Conservation (phyloP, 2,797 vertebrate genomes). For the Alcedo quadribrachys region DNA sequence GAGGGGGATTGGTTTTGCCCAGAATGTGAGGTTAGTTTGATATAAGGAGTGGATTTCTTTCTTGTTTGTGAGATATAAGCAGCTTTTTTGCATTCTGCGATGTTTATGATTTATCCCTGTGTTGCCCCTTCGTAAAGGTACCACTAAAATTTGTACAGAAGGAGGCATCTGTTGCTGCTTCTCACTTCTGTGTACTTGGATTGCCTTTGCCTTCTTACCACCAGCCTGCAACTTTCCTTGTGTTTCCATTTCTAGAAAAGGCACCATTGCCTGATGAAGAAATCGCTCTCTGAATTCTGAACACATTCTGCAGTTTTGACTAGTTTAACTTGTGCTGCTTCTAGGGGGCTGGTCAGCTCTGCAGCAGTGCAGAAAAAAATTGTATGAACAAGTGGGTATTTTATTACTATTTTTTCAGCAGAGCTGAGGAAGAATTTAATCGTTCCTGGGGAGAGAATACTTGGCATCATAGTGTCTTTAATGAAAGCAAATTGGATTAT, state of each 20-base stretch:
- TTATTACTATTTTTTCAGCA: neutral
- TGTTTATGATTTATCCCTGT: neutral
- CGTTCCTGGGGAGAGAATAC: neutral
- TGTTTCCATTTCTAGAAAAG: neutral
- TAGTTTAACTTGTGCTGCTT: neutral
- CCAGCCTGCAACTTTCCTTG: neutral
- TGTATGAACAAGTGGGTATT: neutral
- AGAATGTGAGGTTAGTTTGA: conserved; percentile 90
- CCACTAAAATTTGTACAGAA: neutral
- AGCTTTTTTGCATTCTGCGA: neutral
- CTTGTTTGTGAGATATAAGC: neutral
- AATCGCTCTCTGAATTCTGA: neutral
- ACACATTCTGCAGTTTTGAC: neutral
- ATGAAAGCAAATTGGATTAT: neutral
- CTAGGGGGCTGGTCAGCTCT: neutral
- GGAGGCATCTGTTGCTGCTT: neutral
- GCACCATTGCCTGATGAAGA: neutral
- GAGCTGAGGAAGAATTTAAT: neutral
- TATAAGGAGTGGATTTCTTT: conserved; percentile 12
- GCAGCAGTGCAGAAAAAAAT: neutral
- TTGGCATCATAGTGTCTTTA: neutral
- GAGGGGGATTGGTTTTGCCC: conserved; percentile 99
- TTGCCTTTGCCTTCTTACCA: neutral
- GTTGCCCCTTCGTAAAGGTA: neutral
- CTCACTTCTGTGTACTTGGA: neutral